These are phyloP conservation scores for Odontesthes bonariensis DNA, from an alignment of 2,113 vertebrate species.

Conservation along the genomic window DNA sequence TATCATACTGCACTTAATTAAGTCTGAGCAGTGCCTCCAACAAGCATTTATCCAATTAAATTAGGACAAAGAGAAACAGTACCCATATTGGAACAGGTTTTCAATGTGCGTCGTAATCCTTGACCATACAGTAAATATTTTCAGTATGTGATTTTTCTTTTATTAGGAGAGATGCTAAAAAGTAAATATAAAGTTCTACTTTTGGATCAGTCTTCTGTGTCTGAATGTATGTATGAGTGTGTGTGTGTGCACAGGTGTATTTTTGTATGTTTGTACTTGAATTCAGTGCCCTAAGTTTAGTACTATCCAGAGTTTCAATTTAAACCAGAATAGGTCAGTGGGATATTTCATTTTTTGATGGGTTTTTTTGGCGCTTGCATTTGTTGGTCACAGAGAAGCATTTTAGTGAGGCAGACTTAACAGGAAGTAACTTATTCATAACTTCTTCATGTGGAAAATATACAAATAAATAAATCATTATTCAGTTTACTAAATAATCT, in stretches of 20 bases:
- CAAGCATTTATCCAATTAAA: constrained; percentile 7
- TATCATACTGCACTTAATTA: background rate
- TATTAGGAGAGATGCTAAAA: constrained; percentile 11
- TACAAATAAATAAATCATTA: background rate
- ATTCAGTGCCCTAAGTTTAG: constrained; percentile 17
- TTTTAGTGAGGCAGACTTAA: constrained; percentile 2
- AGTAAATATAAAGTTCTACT: background rate
- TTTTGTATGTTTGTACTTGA: constrained; percentile 10
- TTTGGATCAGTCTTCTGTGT: constrained; percentile 19
- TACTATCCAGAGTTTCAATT: constrained; percentile 11
- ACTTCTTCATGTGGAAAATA: background rate
- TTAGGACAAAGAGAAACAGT: background rate
- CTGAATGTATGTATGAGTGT: constrained; percentile 5
- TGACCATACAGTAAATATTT: background rate
- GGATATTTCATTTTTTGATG: too few species aligned
- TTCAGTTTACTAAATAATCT: background rate
- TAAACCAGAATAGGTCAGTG: background rate
- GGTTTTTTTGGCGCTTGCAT: background rate
- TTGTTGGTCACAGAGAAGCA: constrained; percentile 11
- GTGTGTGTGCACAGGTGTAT: background rate
- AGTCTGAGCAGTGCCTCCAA: constrained; percentile 9
- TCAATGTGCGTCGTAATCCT: background rate
- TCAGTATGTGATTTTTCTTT: background rate
- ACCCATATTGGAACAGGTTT: background rate
- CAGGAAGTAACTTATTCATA: background rate